Evolutionary conservation across 2,888 invertebrate species (phyloP), one percentile per base, ranked within the genome.

Genomic region (Zelleria hepariella): DNA sequence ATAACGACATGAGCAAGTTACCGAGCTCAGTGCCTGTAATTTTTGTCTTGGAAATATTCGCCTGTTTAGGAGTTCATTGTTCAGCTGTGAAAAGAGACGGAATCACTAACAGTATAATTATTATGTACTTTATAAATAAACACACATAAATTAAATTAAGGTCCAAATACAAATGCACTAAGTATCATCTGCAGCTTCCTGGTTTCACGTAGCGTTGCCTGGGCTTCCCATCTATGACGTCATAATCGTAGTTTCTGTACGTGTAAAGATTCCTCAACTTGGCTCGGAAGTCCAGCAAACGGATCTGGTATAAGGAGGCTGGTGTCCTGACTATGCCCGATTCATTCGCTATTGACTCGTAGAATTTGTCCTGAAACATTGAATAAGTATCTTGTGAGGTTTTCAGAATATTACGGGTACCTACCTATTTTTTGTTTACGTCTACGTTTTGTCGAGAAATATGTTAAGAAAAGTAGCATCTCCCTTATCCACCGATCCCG

Each of bases 241-340:
- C 77, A 64, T 86, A 88, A 0, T 63, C 68, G 60, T 85, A 86
- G 58, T 86, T 66, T 52, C 88, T 76, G 61, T 80, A 88, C 0
- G 86, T 83, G 63, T 82, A 82, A 1, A 86, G 66, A 61, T 80
- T 78, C 0, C 81, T 76, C 0, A 82, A 32, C 60, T 84, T 87
- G 0, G 81, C 80, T 32, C 68, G 64, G 0, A 62, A 78, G 62
- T 86, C 85, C 0, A 61, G 2, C 0, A 66, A 62, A 0, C 86
- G 78, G 15, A 88, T 87, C 62, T 81, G 86, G 64, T 73, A 80
- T 75, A 88, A 73, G 0, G 86, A 87, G 0, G 86, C 84, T 0
- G 86, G 85, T 0, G 87, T 87, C 26, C 88, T 67, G 0, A 74
- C 74, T 61, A 84, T 87, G 0, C 87, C 86, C 0, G 87, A 80